Evolutionary conservation across 2,888 invertebrate species (phyloP).

Genomic region (Hydrotaea cyrtoneurina): DNA sequence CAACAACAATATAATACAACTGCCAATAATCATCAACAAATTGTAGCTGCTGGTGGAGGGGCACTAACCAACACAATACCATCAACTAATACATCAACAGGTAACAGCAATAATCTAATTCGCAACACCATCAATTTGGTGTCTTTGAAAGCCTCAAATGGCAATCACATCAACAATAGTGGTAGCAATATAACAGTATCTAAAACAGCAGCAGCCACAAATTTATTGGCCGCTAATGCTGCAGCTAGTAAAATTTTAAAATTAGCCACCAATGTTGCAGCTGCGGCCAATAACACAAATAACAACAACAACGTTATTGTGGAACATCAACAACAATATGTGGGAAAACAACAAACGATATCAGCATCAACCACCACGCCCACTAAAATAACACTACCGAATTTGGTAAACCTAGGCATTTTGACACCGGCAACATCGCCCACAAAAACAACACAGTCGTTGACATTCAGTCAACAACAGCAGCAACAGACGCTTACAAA

Average conservation of each 20-base stretch:
- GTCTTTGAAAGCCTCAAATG: conserved; percentile 63
- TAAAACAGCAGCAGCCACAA: conserved; percentile 74
- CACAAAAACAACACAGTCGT: conserved; percentile 79
- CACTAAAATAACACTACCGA: conserved; percentile 79
- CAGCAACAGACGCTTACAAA: conserved; percentile 71
- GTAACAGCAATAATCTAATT: conserved; percentile 80
- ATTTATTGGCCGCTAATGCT: conserved; percentile 79
- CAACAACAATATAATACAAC: conserved; percentile 69
- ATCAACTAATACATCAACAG: conserved; percentile 72
- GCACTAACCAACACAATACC: conserved; percentile 55
- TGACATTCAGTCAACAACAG: conserved; percentile 76
- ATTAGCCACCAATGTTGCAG: conserved; percentile 77
- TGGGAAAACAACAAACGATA: conserved; percentile 54
- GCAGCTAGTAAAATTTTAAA: conserved; percentile 80
- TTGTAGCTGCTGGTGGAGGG: conserved; percentile 60
- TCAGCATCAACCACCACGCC: conserved; percentile 69
- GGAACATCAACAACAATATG: conserved; percentile 67
- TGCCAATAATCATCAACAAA: conserved; percentile 68
- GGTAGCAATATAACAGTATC: conserved; percentile 61
- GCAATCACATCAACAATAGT: conserved; percentile 50
- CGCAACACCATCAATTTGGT: conserved; percentile 81
- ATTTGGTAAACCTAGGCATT: conserved; percentile 81
- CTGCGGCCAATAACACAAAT: conserved; percentile 69
- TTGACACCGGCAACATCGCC: conserved; percentile 82
- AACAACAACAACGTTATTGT: conserved; percentile 69